A percentile compares a stretch with the other conserved stretches of the same genome.
These are phyloP conservation scores for Harpalus rufipes DNA, from an alignment of 2,888 invertebrate species.

Conservation along the genomic window DNA sequence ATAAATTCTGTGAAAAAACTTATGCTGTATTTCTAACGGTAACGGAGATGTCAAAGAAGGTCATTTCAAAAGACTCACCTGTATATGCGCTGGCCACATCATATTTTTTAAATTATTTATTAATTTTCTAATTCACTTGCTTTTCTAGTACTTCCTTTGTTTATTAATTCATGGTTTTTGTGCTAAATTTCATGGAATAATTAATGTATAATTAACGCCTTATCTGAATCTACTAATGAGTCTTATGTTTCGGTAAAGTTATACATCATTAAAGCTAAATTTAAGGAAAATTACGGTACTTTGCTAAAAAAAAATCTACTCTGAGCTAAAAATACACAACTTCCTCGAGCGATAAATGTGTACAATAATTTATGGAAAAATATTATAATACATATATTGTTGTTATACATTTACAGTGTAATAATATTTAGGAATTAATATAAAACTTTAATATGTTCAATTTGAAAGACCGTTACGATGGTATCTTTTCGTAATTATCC, in stretches of 20 bases:
- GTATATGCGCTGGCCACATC: no score
- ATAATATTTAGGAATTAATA: neutral
- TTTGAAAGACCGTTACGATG: neutral
- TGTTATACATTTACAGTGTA: neutral
- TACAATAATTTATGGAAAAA: no score
- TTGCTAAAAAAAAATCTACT: neutral
- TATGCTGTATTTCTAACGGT: no score
- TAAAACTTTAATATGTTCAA: neutral
- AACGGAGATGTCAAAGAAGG: no score
- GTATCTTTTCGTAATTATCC: neutral
- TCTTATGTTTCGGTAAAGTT: neutral
- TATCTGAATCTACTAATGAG: constrained; percentile 12
- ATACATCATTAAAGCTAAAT: constrained; percentile 22
- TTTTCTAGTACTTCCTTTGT: neutral
- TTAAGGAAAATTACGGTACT: neutral
- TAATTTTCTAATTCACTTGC: neutral
- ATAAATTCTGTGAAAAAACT: no score
- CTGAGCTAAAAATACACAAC: no score
- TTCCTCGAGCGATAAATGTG: no score
- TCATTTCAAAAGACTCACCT: no score
- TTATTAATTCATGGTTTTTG: constrained; percentile 13
- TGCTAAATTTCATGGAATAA: constrained; percentile 11
- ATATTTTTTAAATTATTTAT: no score
- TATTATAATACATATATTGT: no score
- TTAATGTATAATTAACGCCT: neutral